Percentiles rank a stretch among this genome's conserved stretches.
phyloP scores from a whole-genome alignment of 2,888 invertebrate genomes.

The Ganaspis brasiliensis region DNA sequence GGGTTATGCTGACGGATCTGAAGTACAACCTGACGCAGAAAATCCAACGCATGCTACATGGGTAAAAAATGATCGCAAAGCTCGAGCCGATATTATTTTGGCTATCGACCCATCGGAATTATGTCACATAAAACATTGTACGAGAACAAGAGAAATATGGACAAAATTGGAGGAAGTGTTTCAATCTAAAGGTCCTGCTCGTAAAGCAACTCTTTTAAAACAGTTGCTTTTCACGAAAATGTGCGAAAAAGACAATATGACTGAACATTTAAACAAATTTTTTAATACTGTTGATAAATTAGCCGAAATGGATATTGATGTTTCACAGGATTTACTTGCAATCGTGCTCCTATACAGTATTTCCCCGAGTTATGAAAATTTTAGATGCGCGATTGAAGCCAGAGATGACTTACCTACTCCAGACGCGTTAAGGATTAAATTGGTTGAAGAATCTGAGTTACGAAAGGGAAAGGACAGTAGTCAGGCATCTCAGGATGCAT shows the following conservation, averaged over 20 bases:
- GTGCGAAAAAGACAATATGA: slow-evolving; percentile 47
- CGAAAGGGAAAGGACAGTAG: neutral
- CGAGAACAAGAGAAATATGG: slow-evolving; percentile 51
- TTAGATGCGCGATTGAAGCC: slow-evolving; percentile 53
- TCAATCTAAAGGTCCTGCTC: slow-evolving; percentile 51
- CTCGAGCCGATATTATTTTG: slow-evolving; percentile 50
- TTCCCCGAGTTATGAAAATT: slow-evolving; percentile 49
- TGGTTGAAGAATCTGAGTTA: neutral
- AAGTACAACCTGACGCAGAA: slow-evolving; percentile 8
- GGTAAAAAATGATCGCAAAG: slow-evolving; percentile 47
- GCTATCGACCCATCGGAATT: slow-evolving; percentile 51
- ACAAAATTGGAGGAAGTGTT: slow-evolving; percentile 44
- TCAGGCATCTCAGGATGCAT: neutral
- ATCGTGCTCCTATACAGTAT: slow-evolving; percentile 51
- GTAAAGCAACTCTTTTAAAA: slow-evolving; percentile 56
- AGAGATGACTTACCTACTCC: slow-evolving; percentile 52
- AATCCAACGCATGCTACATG: slow-evolving; percentile 15
- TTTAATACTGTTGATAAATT: slow-evolving; percentile 53
- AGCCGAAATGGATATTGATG: slow-evolving; percentile 48
- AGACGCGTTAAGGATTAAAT: slow-evolving; percentile 51
- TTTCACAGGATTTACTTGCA: slow-evolving; percentile 46
- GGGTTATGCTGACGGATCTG: slow-evolving; percentile 23
- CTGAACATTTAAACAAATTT: slow-evolving; percentile 54
- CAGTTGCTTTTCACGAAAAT: slow-evolving; percentile 52
- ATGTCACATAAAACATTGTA: slow-evolving; percentile 49